Percentiles rank a stretch among this genome's conserved stretches.
Conservation (phyloP, 2,797 vertebrate species). For the Rousettus madagascariensis region DNA sequence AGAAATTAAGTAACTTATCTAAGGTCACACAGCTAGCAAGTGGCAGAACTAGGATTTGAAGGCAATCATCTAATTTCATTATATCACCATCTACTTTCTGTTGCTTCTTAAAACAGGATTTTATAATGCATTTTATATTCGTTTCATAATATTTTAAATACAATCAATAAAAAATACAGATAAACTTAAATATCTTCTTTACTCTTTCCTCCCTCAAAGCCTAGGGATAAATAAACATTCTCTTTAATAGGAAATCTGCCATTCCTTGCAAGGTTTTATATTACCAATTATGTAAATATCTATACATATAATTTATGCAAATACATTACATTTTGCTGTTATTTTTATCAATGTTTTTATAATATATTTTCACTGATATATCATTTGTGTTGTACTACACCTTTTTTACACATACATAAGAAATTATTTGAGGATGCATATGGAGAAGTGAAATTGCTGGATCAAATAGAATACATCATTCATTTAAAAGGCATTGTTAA, state of each 20-base stretch:
- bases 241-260: not conserved
- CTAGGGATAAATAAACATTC: not conserved
- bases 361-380: not conserved
- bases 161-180: not conserved
- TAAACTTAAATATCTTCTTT: not conserved
- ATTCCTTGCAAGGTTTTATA: not conserved
- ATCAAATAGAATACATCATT: not conserved
- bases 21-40: not conserved
- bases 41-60: not conserved
- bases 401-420: not conserved
- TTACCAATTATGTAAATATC: not conserved
- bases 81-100: not conserved
- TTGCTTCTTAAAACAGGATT: not conserved
- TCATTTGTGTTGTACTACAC: not conserved
- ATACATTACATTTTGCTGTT: not conserved
- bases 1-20: not conserved
- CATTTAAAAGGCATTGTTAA: not conserved
- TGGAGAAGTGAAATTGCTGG: not conserved
- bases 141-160: constrained; percentile 18
- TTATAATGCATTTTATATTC: not conserved
- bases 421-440: not conserved
- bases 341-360: not conserved
- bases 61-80: not conserved
- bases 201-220: not conserved
- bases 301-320: not conserved